Evolutionary conservation across 1,140 invertebrate species (phyloP), one percentile per base, ranked within the genome.

Genomic region (Agraylea sexmaculata): DNA sequence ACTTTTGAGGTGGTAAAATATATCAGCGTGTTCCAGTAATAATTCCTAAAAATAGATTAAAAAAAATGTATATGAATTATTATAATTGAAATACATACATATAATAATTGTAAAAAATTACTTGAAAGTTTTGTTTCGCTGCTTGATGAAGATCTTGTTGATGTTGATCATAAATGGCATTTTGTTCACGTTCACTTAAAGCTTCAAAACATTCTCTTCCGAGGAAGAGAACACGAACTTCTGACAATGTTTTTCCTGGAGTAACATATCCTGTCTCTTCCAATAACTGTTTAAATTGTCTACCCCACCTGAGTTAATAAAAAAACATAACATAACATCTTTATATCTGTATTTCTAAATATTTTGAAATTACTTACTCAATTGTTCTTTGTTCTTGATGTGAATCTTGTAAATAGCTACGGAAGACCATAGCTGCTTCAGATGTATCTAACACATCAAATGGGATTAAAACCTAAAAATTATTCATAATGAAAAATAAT

Each of bases 211-310:
- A 94, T 58, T 95, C 90, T 19, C 91, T 74, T 0, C 91, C 92
- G 78, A 94, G 87, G 56, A 98, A 91, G 25, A 93, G 70, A 5
- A 96, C 87, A 47, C 88, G 72, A 20, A 95, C 86, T 66, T 98
- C 92, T 3, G 83, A 80, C 38, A 97, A 66, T 50, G 83, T 77
- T 64, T 95, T 93, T 4, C 92, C 93, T 7, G 91, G 89, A 10
- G 83, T 87, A 15, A 96, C 88, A 58, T 92, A 93, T 1, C 87
- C 86, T 2, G 89, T 93, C 61, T 95, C 90, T 58, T 93, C 87
- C 40, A 98, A 67, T 18, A 96, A 68, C 54, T 87, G 79, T 56
- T 91, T 92, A 67, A 97, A 97, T 59, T 94, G 86, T 54, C 89
- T 83, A 52, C 84, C 86, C 79, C 79, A 87, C 59, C 82, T 86